Evolutionary conservation across 2,113 vertebrate genomes (phyloP), one percentile per base, ranked within the genome.

Genomic region (Pseudopipra pipra): DNA sequence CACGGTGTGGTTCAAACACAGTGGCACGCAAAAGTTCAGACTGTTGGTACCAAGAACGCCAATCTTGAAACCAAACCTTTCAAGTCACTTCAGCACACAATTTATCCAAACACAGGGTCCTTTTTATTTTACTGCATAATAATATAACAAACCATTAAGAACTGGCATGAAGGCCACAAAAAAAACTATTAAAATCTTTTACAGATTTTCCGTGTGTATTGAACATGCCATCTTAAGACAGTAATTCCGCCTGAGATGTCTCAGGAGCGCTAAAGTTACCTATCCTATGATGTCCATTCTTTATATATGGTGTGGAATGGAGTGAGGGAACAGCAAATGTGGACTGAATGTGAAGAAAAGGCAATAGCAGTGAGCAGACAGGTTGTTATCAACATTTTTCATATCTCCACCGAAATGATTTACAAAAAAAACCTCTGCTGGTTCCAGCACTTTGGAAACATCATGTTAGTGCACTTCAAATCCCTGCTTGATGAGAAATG

Each of bases 1-100:
- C 23, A 46, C 8, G 1, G 8, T 0, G 7, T 21, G 20, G 31
- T 21, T 52, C 37, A n/a, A 8, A 7, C 3, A 4, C 41, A 15
- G 1, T 2, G 10, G 8, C 20, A 6, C 0, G 4, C 8, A 20
- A 3, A n/a, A 33, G n/a, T 33, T 56, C 51, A 7, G 7, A 44
- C 22, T 7, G 1, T 8, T 3, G 19, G 8, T 7, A 27, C 1
- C 9, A 44, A 37, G 14, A 63, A 47, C 1, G 4, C 3, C 13
- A 0, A 2, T 10, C 39, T 18, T 30, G 23, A 75, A 77, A 73
- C 9, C 24, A 66, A 56, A 14, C 17, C 27, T 28, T 61, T 65
- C 44, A 14, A 44, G 43, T 51, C 31, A 79, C 31, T 70, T 56
- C 1, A 25, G 27, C 46, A 52, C 62, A 41, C 35, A 30, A 24